Conservation (phyloP, 1,140 invertebrate species). For the Bathynomus jamesi region DNA sequence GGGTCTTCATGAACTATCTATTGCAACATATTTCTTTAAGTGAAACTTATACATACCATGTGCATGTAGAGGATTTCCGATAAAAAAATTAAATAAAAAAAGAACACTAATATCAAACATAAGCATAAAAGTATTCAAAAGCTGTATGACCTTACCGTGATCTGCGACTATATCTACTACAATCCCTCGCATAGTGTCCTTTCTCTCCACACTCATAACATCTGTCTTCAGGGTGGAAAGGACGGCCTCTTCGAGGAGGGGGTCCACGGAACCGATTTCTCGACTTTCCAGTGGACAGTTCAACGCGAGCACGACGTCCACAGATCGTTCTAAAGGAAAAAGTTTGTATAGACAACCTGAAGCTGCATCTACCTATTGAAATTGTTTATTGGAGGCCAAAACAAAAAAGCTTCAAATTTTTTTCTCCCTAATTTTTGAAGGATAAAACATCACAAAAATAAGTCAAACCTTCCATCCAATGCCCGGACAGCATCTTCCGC, state of each 20-base stretch:
- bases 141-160: neutral
- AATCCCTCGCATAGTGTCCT: conserved; percentile 59
- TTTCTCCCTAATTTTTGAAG: no score
- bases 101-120: no score
- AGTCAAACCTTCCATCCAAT: conserved; percentile 57
- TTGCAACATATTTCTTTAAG: no score
- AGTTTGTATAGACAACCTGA: no score
- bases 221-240: conserved; percentile 53
- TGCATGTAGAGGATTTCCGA: neutral
- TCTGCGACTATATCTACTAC: conserved; percentile 43
- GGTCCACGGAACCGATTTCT: conserved; percentile 26
- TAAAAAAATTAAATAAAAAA: neutral
- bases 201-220: conserved; percentile 58
- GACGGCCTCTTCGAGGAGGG: conserved; percentile 39
- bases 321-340: conserved; percentile 34
- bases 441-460: no score
- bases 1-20: no score
- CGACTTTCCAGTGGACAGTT: conserved; percentile 34
- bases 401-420: no score
- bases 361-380: no score
- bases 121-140: neutral
- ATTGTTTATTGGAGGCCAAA: no score
- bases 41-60: no score
- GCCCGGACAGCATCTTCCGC: conserved; percentile 83
- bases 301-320: conserved; percentile 31